phyloP scores from a whole-genome alignment of 1,140 invertebrate genomes.

The Latrodectus geometricus region DNA sequence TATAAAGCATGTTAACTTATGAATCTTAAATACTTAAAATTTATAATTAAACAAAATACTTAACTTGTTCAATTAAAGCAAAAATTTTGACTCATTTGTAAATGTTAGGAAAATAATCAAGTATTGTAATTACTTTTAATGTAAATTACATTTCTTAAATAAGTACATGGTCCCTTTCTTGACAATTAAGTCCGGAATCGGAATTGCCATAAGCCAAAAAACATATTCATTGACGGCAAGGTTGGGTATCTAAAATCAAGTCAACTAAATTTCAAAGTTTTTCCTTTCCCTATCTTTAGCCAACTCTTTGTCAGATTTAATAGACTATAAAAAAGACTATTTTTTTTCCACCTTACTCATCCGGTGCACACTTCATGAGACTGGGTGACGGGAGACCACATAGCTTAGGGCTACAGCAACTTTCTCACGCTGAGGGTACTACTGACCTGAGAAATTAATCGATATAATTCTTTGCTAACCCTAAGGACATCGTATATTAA shows the following conservation, averaged over 20 bases:
- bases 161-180: no score
- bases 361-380: neutral
- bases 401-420: neutral
- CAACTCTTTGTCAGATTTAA: neutral
- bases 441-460: constrained; percentile 51
- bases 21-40: no score
- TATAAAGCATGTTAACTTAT: no score
- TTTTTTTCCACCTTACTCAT: neutral
- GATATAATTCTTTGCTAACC: constrained; percentile 44
- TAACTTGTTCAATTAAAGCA: no score
- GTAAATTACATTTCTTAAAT: no score
- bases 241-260: neutral
- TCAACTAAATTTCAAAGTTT: neutral
- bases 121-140: no score
- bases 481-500: constrained; percentile 26
- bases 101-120: no score
- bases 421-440: constrained; percentile 48
- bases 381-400: constrained; percentile 7
- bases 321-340: neutral
- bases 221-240: no score
- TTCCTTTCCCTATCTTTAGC: neutral
- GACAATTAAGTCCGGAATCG: no score
- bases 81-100: no score
- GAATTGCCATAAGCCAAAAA: no score
- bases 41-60: no score